phyloP scores from a whole-genome alignment of 1,140 invertebrate genomes.

The Eciton burchellii region DNA sequence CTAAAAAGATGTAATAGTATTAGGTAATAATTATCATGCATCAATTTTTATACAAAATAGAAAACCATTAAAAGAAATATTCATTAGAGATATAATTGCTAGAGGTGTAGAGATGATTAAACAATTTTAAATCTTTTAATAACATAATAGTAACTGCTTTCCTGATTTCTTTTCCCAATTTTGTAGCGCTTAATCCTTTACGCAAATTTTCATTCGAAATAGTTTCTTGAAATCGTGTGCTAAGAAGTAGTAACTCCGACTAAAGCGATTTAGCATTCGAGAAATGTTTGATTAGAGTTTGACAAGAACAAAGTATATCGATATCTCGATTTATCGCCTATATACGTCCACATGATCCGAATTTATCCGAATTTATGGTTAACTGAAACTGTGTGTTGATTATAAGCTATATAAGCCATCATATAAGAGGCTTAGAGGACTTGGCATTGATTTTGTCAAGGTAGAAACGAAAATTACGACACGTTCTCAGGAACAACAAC shows the following conservation, averaged over 20 bases:
- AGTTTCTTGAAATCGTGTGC: neutral
- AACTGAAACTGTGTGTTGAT: neutral
- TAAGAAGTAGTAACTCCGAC: neutral
- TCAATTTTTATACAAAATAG: too few species aligned
- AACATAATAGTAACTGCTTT: neutral
- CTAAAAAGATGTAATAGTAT: too few species aligned
- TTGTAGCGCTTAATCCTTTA: neutral
- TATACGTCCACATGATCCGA: neutral
- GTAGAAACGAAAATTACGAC: neutral
- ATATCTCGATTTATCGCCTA: neutral
- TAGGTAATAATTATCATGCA: too few species aligned
- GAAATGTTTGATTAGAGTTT: neutral
- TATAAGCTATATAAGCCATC: too few species aligned
- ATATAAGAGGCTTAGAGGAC: conserved; percentile 4
- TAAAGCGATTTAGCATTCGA: neutral
- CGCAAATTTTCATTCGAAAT: conserved; percentile 13
- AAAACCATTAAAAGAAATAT: too few species aligned
- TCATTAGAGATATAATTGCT: too few species aligned
- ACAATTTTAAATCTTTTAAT: too few species aligned
- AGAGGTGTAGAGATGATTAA: too few species aligned
- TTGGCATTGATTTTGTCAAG: neutral
- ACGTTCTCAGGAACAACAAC: neutral
- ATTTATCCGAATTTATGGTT: neutral
- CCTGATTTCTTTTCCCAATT: neutral
- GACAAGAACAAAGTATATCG: neutral